Evolutionary conservation across 2,888 invertebrate species (phyloP).

Genomic region (Drosophila peninsularis): DNA sequence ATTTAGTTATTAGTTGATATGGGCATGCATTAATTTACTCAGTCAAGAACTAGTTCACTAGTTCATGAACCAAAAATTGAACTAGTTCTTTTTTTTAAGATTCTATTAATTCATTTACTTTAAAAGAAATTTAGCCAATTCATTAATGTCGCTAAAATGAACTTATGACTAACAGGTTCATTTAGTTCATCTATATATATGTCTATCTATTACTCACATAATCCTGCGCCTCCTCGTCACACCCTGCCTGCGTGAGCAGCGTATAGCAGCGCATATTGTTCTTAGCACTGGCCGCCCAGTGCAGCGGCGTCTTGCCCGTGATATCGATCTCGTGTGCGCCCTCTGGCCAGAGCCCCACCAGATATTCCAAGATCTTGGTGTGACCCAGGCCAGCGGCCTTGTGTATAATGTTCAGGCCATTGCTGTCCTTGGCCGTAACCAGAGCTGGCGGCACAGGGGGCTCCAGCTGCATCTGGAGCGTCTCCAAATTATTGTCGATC

Average conservation of each 20-base stretch:
- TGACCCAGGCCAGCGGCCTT: constrained; percentile 95
- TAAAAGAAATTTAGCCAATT: too few species aligned
- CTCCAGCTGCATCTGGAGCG: constrained; percentile 88
- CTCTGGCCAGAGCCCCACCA: constrained; percentile 89
- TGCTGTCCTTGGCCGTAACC: constrained; percentile 90
- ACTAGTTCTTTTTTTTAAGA: too few species aligned
- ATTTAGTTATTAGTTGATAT: too few species aligned
- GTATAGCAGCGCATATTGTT: constrained; percentile 92
- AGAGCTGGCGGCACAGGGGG: constrained; percentile 90
- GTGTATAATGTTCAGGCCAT: constrained; percentile 94
- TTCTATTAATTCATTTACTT: too few species aligned
- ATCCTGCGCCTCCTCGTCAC: constrained; percentile 93
- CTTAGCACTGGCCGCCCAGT: constrained; percentile 93
- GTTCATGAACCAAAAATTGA: too few species aligned
- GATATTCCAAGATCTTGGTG: constrained; percentile 90
- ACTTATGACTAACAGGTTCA: too few species aligned
- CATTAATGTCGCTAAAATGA: too few species aligned
- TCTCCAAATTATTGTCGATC: constrained; percentile 90
- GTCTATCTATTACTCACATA: too few species aligned
- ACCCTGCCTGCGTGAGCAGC: constrained; percentile 91
- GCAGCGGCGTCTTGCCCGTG: constrained; percentile 94
- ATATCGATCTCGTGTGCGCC: constrained; percentile 90
- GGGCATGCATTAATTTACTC: too few species aligned
- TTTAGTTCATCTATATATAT: too few species aligned
- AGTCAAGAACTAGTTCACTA: too few species aligned